Base-by-base conservation (phyloP, 1,140 invertebrate species). In the Pachypsylla venusta region DNA sequence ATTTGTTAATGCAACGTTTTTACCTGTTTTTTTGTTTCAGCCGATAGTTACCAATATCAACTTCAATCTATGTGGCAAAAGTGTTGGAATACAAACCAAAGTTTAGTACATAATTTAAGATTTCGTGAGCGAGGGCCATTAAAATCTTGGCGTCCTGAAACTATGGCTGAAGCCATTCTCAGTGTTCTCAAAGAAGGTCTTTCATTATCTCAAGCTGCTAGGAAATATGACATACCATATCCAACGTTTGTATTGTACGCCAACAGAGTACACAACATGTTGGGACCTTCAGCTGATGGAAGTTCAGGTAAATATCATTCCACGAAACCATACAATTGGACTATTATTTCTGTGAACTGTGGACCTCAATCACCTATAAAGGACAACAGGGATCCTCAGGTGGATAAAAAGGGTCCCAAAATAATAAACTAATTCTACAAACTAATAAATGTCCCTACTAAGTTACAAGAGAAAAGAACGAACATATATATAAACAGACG, bases 11-110 rank as follows among this genome's bases (percentile, higher is more conserved):
- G n/a, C n/a, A n/a, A n/a, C n/a, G n/a, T n/a, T n/a, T n/a, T n/a
- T n/a, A n/a, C n/a, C n/a, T 56, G 59, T 14, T 57, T 60, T 66
- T 65, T 53, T 61, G 59, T 67, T 60, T 26, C 79, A 83, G 81
- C 85, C 86, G 88, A 90, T 78, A 89, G 85, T 77, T 93, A 92
- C 77, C 89, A 93, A 73, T 91, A 91, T 71, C 89, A 92, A 72
- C 74, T 93, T 69, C 89, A 93, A 71, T 88, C 85, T 28, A 88
- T 91, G 81, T 93, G 89, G 89, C 89, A 93, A 71, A 92, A 91
- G 70, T 91, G 88, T 72, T 93, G 89, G 88, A 91, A 85, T 69
- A 90, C 85, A 56, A 89, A 89, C 73, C 87, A 89, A 70, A 85
- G 82, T 63, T 75, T 90, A 64, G 84, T 90, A 27, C 88, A 92